phyloP scores from a whole-genome alignment of 1,140 invertebrate species.

The Copidosoma floridanum region DNA sequence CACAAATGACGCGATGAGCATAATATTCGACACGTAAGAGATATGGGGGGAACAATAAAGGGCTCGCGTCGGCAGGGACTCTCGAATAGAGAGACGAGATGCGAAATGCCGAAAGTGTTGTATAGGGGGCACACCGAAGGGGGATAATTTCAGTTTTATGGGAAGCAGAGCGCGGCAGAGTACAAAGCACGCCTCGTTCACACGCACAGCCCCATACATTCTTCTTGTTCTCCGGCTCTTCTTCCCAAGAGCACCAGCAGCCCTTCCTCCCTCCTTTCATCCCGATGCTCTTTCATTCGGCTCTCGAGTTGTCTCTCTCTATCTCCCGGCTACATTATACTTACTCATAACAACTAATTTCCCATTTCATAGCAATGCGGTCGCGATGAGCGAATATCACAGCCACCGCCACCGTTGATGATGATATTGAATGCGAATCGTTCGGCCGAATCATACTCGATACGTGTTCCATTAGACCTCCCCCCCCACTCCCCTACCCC shows the following conservation, averaged over 20 bases:
- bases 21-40: no score
- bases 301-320: no score
- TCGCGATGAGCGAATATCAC: no score
- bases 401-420: no score
- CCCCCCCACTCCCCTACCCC: constrained; percentile 5
- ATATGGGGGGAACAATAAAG: no score
- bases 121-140: background rate
- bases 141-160: constrained; percentile 26
- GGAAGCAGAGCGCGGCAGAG: constrained; percentile 4
- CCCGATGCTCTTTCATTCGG: background rate
- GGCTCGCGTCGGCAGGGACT: no score
- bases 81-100: background rate
- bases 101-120: background rate
- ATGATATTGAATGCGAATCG: constrained; percentile 53
- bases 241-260: constrained; percentile 11
- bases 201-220: constrained; percentile 17
- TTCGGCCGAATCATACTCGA: constrained; percentile 51
- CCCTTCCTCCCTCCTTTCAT: background rate
- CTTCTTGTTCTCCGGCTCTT: background rate
- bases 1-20: no score
- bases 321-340: no score
- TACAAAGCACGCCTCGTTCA: constrained; percentile 9
- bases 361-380: constrained; percentile 20
- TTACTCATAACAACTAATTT: no score
- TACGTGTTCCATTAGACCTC: constrained; percentile 54